Percentiles rank a stretch among this genome's conserved stretches.
phyloP scores from a whole-genome alignment of 2,797 vertebrate genomes.

The Malacoraja senta region DNA sequence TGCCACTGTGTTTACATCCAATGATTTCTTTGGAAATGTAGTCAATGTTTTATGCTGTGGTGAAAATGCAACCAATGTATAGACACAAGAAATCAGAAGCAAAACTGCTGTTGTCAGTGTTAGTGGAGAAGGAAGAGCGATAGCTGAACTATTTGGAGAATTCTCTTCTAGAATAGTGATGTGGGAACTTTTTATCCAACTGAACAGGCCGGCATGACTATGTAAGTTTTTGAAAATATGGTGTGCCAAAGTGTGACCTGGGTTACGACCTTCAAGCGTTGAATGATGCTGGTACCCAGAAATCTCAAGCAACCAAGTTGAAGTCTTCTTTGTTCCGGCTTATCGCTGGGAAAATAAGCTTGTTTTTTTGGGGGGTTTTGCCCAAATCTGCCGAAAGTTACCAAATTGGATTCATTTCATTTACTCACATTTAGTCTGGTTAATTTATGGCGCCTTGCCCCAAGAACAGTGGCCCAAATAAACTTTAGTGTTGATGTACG shows the following conservation, averaged over 20 bases:
- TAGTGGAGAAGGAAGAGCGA: background rate
- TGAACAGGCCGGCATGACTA: background rate
- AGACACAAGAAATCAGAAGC: background rate
- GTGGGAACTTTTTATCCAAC: background rate
- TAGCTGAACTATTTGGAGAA: background rate
- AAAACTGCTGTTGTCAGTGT: background rate
- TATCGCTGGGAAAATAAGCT: too few relatives aligned
- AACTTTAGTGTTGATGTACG: background rate
- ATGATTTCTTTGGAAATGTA: background rate
- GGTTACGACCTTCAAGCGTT: background rate
- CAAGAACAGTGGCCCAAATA: background rate
- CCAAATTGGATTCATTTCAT: too few relatives aligned
- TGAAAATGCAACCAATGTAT: background rate
- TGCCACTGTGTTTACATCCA: background rate
- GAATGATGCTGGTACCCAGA: background rate
- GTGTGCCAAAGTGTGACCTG: background rate
- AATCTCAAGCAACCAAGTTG: background rate
- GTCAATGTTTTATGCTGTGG: background rate
- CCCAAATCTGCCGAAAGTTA: too few relatives aligned
- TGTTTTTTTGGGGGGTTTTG: too few relatives aligned
- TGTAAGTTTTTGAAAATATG: background rate
- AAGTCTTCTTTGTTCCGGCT: background rate
- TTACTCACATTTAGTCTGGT: background rate
- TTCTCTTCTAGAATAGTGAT: background rate
- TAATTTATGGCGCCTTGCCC: background rate